Base-by-base conservation (phyloP, 2,888 invertebrate species). In the Oxytorus armatus region DNA sequence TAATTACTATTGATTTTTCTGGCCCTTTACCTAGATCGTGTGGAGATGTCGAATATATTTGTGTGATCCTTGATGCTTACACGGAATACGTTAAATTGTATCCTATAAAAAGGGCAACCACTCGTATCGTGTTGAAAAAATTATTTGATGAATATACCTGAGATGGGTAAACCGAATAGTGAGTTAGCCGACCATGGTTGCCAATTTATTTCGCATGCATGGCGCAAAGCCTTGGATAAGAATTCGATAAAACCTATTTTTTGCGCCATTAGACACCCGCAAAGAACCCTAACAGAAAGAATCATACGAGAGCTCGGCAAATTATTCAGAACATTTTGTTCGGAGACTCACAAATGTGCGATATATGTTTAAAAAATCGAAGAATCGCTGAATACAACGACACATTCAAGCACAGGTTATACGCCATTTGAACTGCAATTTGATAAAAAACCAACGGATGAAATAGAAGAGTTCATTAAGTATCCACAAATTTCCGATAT, bases 121-220 rank as follows among this genome's bases (percentile, higher is more conserved):
- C 86, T 0, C 29, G 25, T 57, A 70, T 57, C 18, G 74, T 81
- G 2, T 77, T 70, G 44, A 70, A 57, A 7, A 70, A 49, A 14
- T 25, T 63, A 5, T 0, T 53, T 0, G 47, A 78, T 10, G n/a
- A 77, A 14, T 55, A 78, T 84, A 42, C 18, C 10, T 8, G 18
- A 39, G 0, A 53, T 65, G 11, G 83, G 82, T 0, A 77, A 79
- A 23, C 84, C 85, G 7, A 79, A 78, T 7, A 44, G 74, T 3
- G 44, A 88, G 0, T 82, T 87, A 1, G 72, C 82, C 21, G 89
- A 89, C 49, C 88, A 89, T 72, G 87, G 88, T 0, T 66, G 80
- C 0, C 87, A 88, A 59, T 88, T 83, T 49, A 78, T 53, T 3
- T 70, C 77, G n/a, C 74, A 70, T 57, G 65, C 47, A 39, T 87